Evolutionary conservation across 2,113 vertebrate genomes (phyloP), one percentile per base, ranked within the genome.

Genomic region (Zapornia atra): DNA sequence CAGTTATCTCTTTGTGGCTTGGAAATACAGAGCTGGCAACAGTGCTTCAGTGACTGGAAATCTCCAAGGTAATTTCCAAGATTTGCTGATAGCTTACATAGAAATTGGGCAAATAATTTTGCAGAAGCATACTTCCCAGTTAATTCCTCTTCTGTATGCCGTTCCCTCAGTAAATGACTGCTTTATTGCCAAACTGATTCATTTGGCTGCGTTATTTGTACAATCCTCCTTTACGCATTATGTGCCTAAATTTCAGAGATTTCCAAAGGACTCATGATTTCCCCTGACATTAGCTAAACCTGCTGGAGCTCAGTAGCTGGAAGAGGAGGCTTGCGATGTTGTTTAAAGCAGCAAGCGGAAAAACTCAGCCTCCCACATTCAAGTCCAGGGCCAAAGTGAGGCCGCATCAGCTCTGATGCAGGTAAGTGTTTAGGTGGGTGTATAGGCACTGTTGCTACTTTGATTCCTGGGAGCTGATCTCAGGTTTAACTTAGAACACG

Each of bases 81-180:
- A 93, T 75, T 86, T 5, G 40, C 61, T 78, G 68, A 92, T 78
- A 60, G 88, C 72, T 95, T 90, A 57, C 69, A 65, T 53, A 76
- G 76, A 94, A 94, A 96, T 86, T 56, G 69, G 72, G 65, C 86
- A 96, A 93, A 92, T 92, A 83, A 96, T 86, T 90, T 75, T 88
- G 60, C 69, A 82, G 34, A 93, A 56, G 26, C 81, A 21, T 73
- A 66, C 57, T 92, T 95, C 82, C 75, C 56, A 78, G 79, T 79
- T 94, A 83, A 94, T 93, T 85, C 36, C 22, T 92, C 56, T 57
- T 94, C 71, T 88, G 28, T 63, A 15, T 59, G 68, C 75, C 33
- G 12, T 90, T 94, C 83, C 63, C 68, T 90, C 72, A 44, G 79
- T 68, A 92, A 90, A 92, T 65, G 42, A 75, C 76, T 91, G 50